Base-by-base conservation (phyloP, 1,140 invertebrate genomes). In the Diorhabda elongata region DNA sequence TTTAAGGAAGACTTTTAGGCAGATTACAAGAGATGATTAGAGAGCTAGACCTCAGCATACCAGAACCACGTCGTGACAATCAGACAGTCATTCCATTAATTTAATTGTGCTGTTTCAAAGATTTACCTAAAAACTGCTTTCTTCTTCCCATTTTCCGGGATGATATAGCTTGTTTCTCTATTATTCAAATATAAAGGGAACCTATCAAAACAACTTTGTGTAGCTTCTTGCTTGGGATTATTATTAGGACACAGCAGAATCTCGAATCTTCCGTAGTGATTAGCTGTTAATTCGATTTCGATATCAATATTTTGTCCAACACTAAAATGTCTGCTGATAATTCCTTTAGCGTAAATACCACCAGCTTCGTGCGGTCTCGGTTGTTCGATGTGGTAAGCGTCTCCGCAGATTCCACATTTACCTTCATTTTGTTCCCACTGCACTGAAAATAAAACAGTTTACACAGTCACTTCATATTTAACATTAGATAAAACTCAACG, bases 311-410 rank as follows among this genome's bases (percentile, higher is more conserved):
- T 88, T 85, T 94, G 91, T 47, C 94, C 95, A 3, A 89, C 86
- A 41, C 87, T 88, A 80, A 96, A 97, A 70, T 89, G 90, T 43
- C 90, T 83, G 2, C 88, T 88, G 47, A 95, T 92, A 58, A 94
- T 92, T 3, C 93, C 94, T 79, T 92, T 93, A 7, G 90, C 93
- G 74, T 87, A 97, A 76, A 89, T 85, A 3, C 95, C 95, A 3
- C 95, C 94, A 1, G 91, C 91, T 83, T 97, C 95, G 76, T 97
- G 94, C 1, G 90, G 89, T 44, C 94, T 82, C 0, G 94, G 94
- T 9, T 82, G 78, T 7, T 86, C 80, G 2, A 90, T 79, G 65
- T 93, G 87, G 76, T 88, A 92, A 3, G 92, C 86, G 81, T 97
- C 95, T 0, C 95, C 95, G 78, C 95, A 97, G 11, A 94, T 83